These are phyloP conservation scores for Phragmatobia fuliginosa DNA, from an alignment of 2,888 invertebrate species.

Conservation along the genomic window DNA sequence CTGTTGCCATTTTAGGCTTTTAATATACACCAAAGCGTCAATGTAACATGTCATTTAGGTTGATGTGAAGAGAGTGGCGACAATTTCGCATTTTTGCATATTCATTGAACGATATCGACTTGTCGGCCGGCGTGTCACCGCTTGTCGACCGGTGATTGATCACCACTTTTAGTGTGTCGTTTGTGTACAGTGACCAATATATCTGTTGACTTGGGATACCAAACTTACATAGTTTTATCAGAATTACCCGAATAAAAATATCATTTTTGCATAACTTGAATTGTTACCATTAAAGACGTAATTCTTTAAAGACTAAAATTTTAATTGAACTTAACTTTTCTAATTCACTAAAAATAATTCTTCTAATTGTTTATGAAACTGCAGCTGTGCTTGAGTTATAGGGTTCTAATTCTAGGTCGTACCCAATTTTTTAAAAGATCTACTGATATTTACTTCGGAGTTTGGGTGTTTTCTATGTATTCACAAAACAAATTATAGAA, in stretches of 20 bases:
- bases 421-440: no score
- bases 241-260: not conserved
- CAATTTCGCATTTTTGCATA: conserved; percentile 50
- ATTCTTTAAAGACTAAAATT: no score
- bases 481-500: no score
- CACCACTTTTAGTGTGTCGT: conserved; percentile 27
- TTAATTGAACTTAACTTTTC: no score
- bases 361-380: no score
- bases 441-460: no score
- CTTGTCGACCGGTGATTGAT: conserved; percentile 46
- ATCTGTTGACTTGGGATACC: conserved; percentile 6
- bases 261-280: not conserved
- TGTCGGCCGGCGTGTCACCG: conserved; percentile 24
- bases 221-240: not conserved
- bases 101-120: conserved; percentile 46
- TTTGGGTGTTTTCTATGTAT: no score
- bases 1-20: conserved; percentile 18
- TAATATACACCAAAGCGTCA: conserved; percentile 24
- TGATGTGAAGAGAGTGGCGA: conserved; percentile 22
- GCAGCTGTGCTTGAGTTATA: no score
- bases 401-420: no score
- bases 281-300: not conserved
- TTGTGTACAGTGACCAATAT: conserved; percentile 23
- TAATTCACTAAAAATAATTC: no score
- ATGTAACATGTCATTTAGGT: conserved; percentile 31